Conservation (phyloP, 37 sponge, comb jelly and placozoan species). For the Chondrilla cf. caribensis region DNA sequence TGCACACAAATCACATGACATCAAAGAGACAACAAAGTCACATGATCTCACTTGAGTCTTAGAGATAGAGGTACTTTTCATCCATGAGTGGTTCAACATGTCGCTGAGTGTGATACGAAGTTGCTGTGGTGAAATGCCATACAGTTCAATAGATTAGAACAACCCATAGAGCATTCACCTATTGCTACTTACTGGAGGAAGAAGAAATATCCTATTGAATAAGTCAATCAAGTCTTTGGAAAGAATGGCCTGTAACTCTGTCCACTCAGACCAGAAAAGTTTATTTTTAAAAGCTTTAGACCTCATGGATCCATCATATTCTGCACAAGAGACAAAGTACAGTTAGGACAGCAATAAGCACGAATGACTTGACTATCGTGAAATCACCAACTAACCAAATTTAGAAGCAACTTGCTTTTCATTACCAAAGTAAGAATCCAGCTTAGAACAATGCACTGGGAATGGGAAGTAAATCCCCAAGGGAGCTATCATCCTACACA, state of each 20-base stretch:
- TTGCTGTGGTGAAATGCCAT: not conserved
- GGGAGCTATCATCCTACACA: constrained; percentile 42
- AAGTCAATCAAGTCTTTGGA: constrained; percentile 52
- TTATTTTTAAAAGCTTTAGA: constrained; percentile 33
- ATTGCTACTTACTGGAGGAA: constrained; percentile 33
- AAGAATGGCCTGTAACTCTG: not conserved
- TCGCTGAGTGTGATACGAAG: constrained; percentile 50
- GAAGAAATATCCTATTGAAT: constrained; percentile 70
- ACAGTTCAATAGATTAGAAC: not conserved
- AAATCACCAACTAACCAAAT: not conserved
- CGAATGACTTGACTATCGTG: not conserved
- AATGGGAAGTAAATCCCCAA: constrained; percentile 76
- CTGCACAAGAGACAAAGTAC: not conserved
- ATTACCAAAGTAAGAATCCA: constrained; percentile 66
- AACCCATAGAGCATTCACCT: not conserved
- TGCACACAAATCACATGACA: too few relatives aligned
- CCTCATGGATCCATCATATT: not conserved
- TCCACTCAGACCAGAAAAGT: constrained; percentile 69
- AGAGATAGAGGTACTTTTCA: not conserved
- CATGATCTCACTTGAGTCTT: constrained; percentile 27
- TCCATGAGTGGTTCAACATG: constrained; percentile 60
- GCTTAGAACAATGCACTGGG: constrained; percentile 62
- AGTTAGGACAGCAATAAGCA: not conserved
- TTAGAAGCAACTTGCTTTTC: not conserved
- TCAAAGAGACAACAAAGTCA: too few relatives aligned